Evolutionary conservation across 1,140 invertebrate genomes (phyloP), one percentile per base, ranked within the genome.

Genomic region (Philotrypesis tridentata): DNA sequence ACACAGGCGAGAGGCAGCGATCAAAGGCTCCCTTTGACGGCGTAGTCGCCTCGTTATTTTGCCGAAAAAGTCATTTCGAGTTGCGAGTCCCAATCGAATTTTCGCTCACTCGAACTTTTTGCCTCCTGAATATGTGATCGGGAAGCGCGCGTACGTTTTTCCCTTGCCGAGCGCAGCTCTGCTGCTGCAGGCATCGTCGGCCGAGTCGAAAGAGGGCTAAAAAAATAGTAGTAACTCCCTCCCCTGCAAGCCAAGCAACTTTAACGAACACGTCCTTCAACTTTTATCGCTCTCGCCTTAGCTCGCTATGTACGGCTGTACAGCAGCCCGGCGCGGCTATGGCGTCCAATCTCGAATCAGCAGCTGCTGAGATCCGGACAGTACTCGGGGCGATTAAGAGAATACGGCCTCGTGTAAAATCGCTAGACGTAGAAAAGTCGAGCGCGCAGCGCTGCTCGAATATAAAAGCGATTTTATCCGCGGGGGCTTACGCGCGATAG

Each of bases 61-160:
- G 21, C 48, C 48, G 63, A 65, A 29, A 65, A 65, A 65, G 23
- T 65, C 23, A 65, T 65, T 65, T 65, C 63, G 23, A 65, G 63
- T 65, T 29, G 63, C 23, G 11, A 25, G 63, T 60, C 79, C 78
- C 29, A 43, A 73, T 67, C 67, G 67, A 70, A 33, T 70, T 70
- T 70, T 25, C 67, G 27, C 48, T 55, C 48, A 17, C 48, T 70
- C 31, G 67, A 33, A 70, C 67, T 70, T 33, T 70, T 70, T 29
- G 3, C 29, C 67, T 70, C 67, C 14, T 29, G 67, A 31, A 70
- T 70, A 70, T 55, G 48, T 55, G 48, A 55, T 55, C 48, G 21
- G 3, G 4, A 55, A 55, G 21, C 67, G 67, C 21, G 31, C 17
- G 65, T 67, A 23, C 9, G 11, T 67, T 43, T 43, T 43, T 43